A percentile compares a stretch with the other conserved stretches of the same genome.
Conservation (phyloP, 2,797 vertebrate genomes). For the Netta rufina region DNA sequence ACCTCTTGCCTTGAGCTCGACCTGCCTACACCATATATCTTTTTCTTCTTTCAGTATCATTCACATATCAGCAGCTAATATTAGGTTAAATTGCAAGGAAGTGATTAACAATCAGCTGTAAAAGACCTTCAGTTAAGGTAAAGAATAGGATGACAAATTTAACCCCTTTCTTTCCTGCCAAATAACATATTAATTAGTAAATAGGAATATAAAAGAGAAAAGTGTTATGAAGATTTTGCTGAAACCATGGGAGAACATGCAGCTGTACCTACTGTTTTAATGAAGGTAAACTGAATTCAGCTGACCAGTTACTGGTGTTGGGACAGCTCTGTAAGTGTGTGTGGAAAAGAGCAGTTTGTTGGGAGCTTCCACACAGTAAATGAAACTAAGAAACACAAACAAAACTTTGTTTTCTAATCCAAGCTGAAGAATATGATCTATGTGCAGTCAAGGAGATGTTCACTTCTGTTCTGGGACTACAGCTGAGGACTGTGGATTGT, state of each 20-base stretch:
- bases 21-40: background rate
- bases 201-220: background rate
- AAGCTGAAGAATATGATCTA: background rate
- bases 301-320: background rate
- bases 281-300: background rate
- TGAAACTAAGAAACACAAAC: background rate
- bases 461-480: background rate
- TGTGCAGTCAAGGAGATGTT: background rate
- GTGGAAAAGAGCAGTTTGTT: background rate
- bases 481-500: too few species aligned
- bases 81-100: background rate
- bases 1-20: background rate
- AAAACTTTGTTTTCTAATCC: background rate
- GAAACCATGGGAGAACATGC: background rate
- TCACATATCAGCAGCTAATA: background rate
- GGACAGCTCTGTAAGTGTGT: accelerated
- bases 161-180: background rate
- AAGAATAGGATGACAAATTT: background rate
- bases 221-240: background rate
- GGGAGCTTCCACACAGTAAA: background rate
- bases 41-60: background rate
- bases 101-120: background rate
- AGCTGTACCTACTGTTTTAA: background rate
- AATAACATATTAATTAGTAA: background rate
- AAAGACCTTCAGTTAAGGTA: background rate